A percentile compares a stretch with the other conserved stretches of the same genome.
phyloP scores from a whole-genome alignment of 2,113 vertebrate genomes.

The Pedetes capensis region DNA sequence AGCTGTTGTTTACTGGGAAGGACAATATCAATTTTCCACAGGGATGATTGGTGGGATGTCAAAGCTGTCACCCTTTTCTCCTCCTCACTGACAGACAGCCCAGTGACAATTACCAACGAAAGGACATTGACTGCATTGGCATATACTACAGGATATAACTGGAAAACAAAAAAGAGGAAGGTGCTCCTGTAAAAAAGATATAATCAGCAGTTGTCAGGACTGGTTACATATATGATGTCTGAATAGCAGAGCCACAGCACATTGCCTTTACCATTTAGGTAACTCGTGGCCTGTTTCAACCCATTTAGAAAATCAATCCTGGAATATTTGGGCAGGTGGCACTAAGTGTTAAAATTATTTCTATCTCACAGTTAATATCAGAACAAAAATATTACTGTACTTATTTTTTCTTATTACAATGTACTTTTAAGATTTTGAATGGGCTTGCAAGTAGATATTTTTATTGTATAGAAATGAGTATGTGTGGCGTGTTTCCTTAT shows the following conservation, averaged over 20 bases:
- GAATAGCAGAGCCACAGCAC: slow-evolving; percentile 80
- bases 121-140: slow-evolving; percentile 84
- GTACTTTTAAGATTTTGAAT: neutral
- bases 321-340: neutral
- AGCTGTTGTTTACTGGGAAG: slow-evolving; percentile 88
- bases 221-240: slow-evolving; percentile 85
- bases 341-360: slow-evolving; percentile 34
- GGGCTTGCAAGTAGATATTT: neutral
- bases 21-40: slow-evolving; percentile 88
- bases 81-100: slow-evolving; percentile 83
- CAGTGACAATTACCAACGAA: slow-evolving; percentile 85
- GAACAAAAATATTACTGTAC: neutral
- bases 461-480: neutral
- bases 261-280: slow-evolving; percentile 44
- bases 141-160: slow-evolving; percentile 86
- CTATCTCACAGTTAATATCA: slow-evolving; percentile 40
- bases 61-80: slow-evolving; percentile 86
- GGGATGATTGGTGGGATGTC: slow-evolving; percentile 87
- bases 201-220: slow-evolving; percentile 87
- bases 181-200: slow-evolving; percentile 83
- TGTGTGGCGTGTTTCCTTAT: neutral
- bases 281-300: neutral
- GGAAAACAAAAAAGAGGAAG: slow-evolving; percentile 83
- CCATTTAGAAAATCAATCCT: slow-evolving; percentile 23
- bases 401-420: neutral